Base-by-base conservation (phyloP, 2,888 invertebrate genomes). In the Cheilosia vulpina region DNA sequence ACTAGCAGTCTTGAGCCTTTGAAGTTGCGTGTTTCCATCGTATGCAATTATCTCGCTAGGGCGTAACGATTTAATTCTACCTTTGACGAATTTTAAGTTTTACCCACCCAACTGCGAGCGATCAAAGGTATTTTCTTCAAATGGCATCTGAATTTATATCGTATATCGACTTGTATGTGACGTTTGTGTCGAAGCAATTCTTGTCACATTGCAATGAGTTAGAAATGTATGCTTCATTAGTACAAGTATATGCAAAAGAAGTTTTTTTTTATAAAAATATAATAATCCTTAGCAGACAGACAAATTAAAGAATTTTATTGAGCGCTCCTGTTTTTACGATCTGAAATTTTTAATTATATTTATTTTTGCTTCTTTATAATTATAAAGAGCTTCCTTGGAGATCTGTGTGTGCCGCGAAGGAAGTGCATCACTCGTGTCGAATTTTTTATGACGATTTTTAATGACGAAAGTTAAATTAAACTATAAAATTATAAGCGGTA, bases 401-500 rank as follows among this genome's bases (percentile, higher is more conserved):
- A 55, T 47, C 27, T 15, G 4, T 31, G 9, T 43, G 52, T 11
- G 17, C 19, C 7, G 5, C 6, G 13, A 60, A 15, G 43, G 55
- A 58, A 68, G 52, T 83, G 73, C 73, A 79, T 84, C 38, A 38
- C 75, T 63, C 19, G 2, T 47, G 15, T 21, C 7, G 5, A 19
- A 27, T 19, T 79, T 38, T 84, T 85, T 85, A 85, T 72, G 85
- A 68, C 53, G 72, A 57, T 77, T 85, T 85, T 85, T 85, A 85
- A 85, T 68, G 85, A 85, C 72, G 65, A 85, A 85, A 85, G 76
- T 85, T 85, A 81, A 85, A 85, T 85, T 81, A 81, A 85, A 85
- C 81, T 72, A 85, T 85, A 85, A 85, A 85, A 77, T 85, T 85
- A 85, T 85, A 81, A 85, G 85, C 85, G 85, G 85, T 77, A 85